A percentile compares a stretch with the other conserved stretches of the same genome.
Conservation (phyloP, 1,140 invertebrate genomes). For the Adoxophyes honmai region DNA sequence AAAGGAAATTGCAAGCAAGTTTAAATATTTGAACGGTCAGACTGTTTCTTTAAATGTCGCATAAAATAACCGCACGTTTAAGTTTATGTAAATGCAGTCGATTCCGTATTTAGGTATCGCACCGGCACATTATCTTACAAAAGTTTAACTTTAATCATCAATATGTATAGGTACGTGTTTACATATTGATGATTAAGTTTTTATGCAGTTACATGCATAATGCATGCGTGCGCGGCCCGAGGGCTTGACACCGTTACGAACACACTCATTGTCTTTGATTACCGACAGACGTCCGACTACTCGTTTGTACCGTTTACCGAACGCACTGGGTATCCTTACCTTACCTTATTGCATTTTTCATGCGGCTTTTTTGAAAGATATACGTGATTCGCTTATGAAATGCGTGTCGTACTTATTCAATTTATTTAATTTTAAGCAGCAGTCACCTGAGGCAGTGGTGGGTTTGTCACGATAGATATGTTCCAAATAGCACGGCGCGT, state of each 20-base stretch:
- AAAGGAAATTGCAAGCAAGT: no score
- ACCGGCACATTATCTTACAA: slow-evolving; percentile 1
- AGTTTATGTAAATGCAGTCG: not conserved
- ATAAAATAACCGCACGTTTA: no score
- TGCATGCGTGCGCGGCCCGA: slow-evolving; percentile 36
- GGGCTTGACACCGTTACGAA: slow-evolving; percentile 50
- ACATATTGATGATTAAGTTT: slow-evolving; percentile 40
- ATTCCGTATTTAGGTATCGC: not conserved
- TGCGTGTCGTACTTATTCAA: no score
- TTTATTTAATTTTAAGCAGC: no score
- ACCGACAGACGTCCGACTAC: slow-evolving; percentile 61
- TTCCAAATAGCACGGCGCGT: no score
- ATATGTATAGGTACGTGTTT: slow-evolving; percentile 23
- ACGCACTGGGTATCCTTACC: slow-evolving; percentile 49
- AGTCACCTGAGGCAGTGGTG: no score
- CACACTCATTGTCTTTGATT: slow-evolving; percentile 65
- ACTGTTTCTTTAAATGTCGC: no score
- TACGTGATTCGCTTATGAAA: slow-evolving; percentile 38
- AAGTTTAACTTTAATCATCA: slow-evolving; percentile 15
- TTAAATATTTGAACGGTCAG: no score
- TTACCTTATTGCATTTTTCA: no score
- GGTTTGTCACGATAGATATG: no score
- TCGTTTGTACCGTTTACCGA: slow-evolving; percentile 67
- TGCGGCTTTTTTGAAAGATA: slow-evolving; percentile 42
- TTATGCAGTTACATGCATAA: slow-evolving; percentile 50